Conservation (phyloP, 2,888 invertebrate genomes). For the Hesperia comma region DNA sequence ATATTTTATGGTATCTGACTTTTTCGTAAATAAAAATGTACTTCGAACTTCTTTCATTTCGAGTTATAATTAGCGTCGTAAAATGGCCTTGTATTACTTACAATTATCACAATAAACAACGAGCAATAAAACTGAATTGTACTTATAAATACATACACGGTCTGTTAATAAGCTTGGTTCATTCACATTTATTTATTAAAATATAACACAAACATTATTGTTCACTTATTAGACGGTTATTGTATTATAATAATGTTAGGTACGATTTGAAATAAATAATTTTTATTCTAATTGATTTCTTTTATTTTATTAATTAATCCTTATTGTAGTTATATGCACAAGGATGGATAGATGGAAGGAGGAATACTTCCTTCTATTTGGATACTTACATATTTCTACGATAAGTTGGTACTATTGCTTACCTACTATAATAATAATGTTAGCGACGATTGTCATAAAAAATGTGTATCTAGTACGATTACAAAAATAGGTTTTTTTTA, state of each 20-base stretch:
- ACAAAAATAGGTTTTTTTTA: too few species aligned
- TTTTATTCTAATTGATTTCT: slow-evolving; percentile 43
- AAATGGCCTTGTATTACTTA: slow-evolving; percentile 1
- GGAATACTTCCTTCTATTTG: too few species aligned
- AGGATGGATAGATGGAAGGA: too few species aligned
- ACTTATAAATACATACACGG: slow-evolving; percentile 37
- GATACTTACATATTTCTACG: too few species aligned
- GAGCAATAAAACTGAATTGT: slow-evolving; percentile 21
- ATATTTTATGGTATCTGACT: too few species aligned
- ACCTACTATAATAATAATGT: too few species aligned
- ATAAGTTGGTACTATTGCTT: too few species aligned
- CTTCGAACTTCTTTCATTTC: too few species aligned
- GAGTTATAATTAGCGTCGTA: background rate
- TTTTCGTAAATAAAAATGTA: too few species aligned
- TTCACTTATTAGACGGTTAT: slow-evolving; percentile 58
- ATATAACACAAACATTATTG: slow-evolving; percentile 30
- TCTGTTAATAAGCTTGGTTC: slow-evolving; percentile 32
- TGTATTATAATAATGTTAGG: slow-evolving; percentile 65
- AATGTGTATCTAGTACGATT: too few species aligned
- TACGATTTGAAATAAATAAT: slow-evolving; percentile 73
- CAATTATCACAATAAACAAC: background rate
- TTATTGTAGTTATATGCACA: too few species aligned
- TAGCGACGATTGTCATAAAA: too few species aligned
- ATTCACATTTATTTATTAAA: slow-evolving; percentile 46
- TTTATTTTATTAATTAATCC: background rate